Evolutionary conservation across 1,140 invertebrate genomes (phyloP).

Genomic region (Lethrus apterus): DNA sequence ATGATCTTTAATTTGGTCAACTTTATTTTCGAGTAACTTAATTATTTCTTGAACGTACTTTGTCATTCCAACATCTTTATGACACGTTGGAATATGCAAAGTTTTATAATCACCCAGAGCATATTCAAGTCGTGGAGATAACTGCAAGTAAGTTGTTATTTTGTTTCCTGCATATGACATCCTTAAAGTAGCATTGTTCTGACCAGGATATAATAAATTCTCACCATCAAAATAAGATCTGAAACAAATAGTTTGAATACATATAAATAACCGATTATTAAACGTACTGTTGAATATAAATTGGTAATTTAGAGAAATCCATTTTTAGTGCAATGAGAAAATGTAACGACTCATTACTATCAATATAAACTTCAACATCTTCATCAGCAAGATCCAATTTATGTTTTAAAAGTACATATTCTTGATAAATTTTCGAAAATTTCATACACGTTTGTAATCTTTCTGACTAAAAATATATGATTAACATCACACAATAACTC

Average conservation of each 20-base stretch:
- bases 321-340: slow-evolving; percentile 36
- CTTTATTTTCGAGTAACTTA: slow-evolving; percentile 25
- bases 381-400: slow-evolving; percentile 25
- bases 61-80: slow-evolving; percentile 24
- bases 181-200: slow-evolving; percentile 29
- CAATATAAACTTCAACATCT: slow-evolving; percentile 37
- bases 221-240: slow-evolving; percentile 7
- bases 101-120: slow-evolving; percentile 24
- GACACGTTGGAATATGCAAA: slow-evolving; percentile 28
- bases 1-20: slow-evolving; percentile 25
- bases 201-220: slow-evolving; percentile 28
- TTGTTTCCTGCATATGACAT: slow-evolving; percentile 29
- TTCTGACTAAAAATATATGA: slow-evolving; percentile 24
- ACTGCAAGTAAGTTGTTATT: slow-evolving; percentile 26
- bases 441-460: slow-evolving; percentile 31
- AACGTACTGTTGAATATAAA: slow-evolving; percentile 27
- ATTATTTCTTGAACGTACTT: slow-evolving; percentile 31
- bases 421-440: slow-evolving; percentile 26
- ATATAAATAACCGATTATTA: neutral
- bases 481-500: neutral
- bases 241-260: neutral
- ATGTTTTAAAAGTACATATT: slow-evolving; percentile 30
- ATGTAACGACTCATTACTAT: slow-evolving; percentile 26
- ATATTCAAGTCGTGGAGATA: slow-evolving; percentile 35
- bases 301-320: slow-evolving; percentile 32